Base-by-base conservation (phyloP, 2,888 invertebrate genomes). In the Eurois occulta region DNA sequence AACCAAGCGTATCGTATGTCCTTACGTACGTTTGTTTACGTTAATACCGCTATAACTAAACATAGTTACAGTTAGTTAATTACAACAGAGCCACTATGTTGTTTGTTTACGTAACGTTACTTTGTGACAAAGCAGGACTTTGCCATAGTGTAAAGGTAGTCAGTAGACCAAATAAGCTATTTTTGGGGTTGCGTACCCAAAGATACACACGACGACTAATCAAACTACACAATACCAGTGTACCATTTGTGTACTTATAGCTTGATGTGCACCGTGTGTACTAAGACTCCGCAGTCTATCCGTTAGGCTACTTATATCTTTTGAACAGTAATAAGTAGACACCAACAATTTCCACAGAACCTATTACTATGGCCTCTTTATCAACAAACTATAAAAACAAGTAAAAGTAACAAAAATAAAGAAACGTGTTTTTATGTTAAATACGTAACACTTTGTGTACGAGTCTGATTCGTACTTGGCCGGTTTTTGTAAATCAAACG, bases 101-200 rank as follows among this genome's bases (percentile, higher is more conserved):
- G 62, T 69, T 65, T 87, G 70, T 81, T 74, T 65, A 83, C 71
- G 58, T 38, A 72, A 60, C 75, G 46, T 74, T 70, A 78, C 28
- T 74, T 35, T 28, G 38, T 72, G 52, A 83, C 87, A 79, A 82
- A 84, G 86, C 64, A 38, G 35, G 46, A 66, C 64, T 78, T 73
- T 74, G 66, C 16, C 65, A 41, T 13, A 28, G 41, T 41, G 13
- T 65, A 65, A 65, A 18, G 4, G 10, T 65, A n/a, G 41, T n/a
- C 18, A 41, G 65, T 41, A 65, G 41, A n/a, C 3, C 41, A 65
- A 38, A 13, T 62, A n/a, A 18, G 18, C n/a, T 11, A n/a, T n/a
- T n/a, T n/a, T 10, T 24, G 24, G 52, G 24, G 3, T 24, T 52
- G 24, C 10, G 24, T 24, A 4, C 11, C 10, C 52, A n/a, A 55